Evolutionary conservation across 2,113 vertebrate species (phyloP), one percentile per base, ranked within the genome.

Genomic region (Sinocyclocheilus grahami): DNA sequence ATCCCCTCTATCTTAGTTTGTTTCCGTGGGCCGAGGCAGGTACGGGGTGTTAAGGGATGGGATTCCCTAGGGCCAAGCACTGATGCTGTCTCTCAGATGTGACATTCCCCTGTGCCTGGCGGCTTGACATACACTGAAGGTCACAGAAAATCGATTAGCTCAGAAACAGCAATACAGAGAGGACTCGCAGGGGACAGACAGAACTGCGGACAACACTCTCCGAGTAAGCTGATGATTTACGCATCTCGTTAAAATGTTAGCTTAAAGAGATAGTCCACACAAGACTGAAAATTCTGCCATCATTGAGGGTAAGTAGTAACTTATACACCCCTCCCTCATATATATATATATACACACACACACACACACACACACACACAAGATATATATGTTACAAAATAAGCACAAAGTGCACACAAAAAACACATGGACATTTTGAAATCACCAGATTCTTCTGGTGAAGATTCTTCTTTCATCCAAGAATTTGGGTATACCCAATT

Each of bases 71-170:
- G 87, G 91, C 37, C 18, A 37, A 51, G 37, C 81, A 77, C 89
- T 86, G 87, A 87, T 78, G 72, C 71, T 16, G 84, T 88, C 90
- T 91, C 91, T 93, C 87, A 89, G 13, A 85, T 89, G 80, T 87
- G 82, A 90, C 82, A 89, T 89, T 89, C 74, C 86, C 87, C 85
- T 20, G 89, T 63, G 51, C 85, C 85, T 87, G 69, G 71, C 55
- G 53, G 78, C 83, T 84, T 87, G 87, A 87, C 86, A 83, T 85
- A 90, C 76, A 88, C 80, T 51, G 46, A 85, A 90, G 90, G 83
- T 91, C 87, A 80, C 30, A 11, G 77, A 72, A 78, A 88, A 91
- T 90, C 84, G 90, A 92, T 91, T 65, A 89, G 79, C 58, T 63
- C 58, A 69, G 27, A 82, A 89, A 71, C 51, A 65, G 74, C 86